Conservation (phyloP, 2,888 invertebrate genomes). For the Sacculina carcini region DNA sequence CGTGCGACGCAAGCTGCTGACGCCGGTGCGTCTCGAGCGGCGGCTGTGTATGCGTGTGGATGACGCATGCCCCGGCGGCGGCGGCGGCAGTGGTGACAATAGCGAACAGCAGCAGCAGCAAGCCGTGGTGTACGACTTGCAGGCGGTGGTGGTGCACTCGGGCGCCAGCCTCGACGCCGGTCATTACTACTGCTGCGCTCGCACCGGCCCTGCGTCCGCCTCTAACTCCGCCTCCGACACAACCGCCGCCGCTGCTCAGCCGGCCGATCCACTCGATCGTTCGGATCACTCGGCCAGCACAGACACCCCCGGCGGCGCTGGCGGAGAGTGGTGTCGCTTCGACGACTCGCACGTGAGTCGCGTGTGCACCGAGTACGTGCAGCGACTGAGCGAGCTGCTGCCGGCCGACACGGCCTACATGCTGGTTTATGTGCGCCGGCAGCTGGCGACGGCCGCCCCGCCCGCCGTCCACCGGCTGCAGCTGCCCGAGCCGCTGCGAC, state of each 20-base stretch:
- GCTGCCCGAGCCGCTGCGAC: slow-evolving; percentile 62
- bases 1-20: slow-evolving; percentile 50
- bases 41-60: slow-evolving; percentile 18
- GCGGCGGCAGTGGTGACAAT: too few relatives aligned
- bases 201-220: slow-evolving; percentile 12
- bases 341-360: not conserved
- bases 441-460: not conserved
- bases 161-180: slow-evolving; percentile 60
- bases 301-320: slow-evolving; percentile 14
- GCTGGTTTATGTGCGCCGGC: slow-evolving; percentile 38
- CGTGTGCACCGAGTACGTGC: not conserved
- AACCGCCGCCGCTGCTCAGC: too few relatives aligned
- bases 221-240: slow-evolving; percentile 24
- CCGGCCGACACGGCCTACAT: slow-evolving; percentile 58
- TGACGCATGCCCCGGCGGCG: too few relatives aligned
- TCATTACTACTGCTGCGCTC: slow-evolving; percentile 58
- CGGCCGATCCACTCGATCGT: too few relatives aligned
- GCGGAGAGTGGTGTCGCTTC: not conserved
- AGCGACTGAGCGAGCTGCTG: slow-evolving; percentile 21
- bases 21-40: slow-evolving; percentile 20
- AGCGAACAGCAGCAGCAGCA: too few relatives aligned
- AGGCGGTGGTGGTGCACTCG: slow-evolving; percentile 58
- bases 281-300: too few relatives aligned
- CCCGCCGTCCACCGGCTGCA: slow-evolving; percentile 28
- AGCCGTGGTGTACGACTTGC: slow-evolving; percentile 32